Evolutionary conservation across 2,113 vertebrate species (phyloP), one percentile per base, ranked within the genome.

Genomic region (Caloenas nicobarica): DNA sequence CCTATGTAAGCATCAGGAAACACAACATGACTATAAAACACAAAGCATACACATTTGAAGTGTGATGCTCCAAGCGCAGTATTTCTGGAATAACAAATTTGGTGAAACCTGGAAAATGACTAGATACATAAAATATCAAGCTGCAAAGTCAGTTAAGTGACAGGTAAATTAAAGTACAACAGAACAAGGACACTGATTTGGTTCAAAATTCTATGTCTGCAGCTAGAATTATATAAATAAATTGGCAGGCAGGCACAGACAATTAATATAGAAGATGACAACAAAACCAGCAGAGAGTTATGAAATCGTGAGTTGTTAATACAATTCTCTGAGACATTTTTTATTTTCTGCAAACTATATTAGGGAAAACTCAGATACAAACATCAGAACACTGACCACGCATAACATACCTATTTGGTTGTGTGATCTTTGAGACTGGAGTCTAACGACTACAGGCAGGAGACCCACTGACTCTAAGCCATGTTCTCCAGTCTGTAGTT

Each of bases 151-250:
- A 85, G 76, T 42, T 77, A 93, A 95, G 64, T 92, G 91, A 90
- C 81, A 94, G 81, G 85, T 81, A 94, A 93, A 90, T 86, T 95
- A 93, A 94, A 96, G 87, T 69, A 91, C 76, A 90, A 36, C 68
- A 78, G 66, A 90, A 84, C 58, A 92, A 73, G 84, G 83, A 88
- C 81, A 89, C 72, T 77, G 93, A 93, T 91, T 90, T 91, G n/a
- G 81, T 90, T 96, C 77, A 88, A 77, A 95, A 94, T 88, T 89
- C 91, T 92, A 38, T 48, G 44, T 93, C 91, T 95, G 64, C 68
- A 94, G 78, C 74, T 83, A 90, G 84, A 84, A 92, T 93, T 86
- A 83, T 83, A 94, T 50, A 95, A 86, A 92, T 78, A 95, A 93
- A 96, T 88, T 91, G 92, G 87, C 66, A 94, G 79, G 44, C 60